A percentile compares a stretch with the other conserved stretches of the same genome.
Evolutionary conservation across 2,113 vertebrate species (phyloP).

Genomic region (Orientallactaga bullata): DNA sequence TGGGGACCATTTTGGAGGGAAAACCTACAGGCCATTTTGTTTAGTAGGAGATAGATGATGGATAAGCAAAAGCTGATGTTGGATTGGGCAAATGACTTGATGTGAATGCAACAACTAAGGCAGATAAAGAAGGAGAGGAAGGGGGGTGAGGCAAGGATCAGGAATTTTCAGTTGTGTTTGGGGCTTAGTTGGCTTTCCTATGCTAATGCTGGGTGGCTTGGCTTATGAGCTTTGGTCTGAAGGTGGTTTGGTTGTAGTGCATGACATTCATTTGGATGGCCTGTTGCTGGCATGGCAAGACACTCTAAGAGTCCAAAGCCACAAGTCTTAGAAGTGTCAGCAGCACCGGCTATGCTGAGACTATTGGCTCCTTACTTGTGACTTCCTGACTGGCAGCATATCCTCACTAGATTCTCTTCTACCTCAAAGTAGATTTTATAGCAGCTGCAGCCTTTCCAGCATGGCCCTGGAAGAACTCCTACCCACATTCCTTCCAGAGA

Average conservation of each 20-base stretch:
- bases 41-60: background rate
- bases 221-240: background rate
- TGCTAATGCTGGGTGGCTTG: background rate
- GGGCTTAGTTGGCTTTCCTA: accelerated
- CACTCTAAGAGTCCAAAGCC: background rate
- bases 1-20: background rate
- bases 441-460: background rate
- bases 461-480: background rate
- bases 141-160: too few relatives aligned
- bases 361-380: conserved; percentile 13
- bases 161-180: accelerated
- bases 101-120: too few relatives aligned
- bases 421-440: background rate
- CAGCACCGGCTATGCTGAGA: accelerated
- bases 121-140: accelerated
- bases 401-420: conserved; percentile 15
- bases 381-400: conserved; percentile 20
- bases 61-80: accelerated
- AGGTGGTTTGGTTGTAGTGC: background rate
- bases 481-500: background rate
- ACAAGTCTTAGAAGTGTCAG: background rate
- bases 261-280: too few relatives aligned
- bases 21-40: background rate
- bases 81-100: accelerated
- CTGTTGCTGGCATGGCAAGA: too few relatives aligned